These are phyloP conservation scores for Saccopteryx leptura DNA, from an alignment of 2,113 vertebrate genomes.

Conservation along the genomic window DNA sequence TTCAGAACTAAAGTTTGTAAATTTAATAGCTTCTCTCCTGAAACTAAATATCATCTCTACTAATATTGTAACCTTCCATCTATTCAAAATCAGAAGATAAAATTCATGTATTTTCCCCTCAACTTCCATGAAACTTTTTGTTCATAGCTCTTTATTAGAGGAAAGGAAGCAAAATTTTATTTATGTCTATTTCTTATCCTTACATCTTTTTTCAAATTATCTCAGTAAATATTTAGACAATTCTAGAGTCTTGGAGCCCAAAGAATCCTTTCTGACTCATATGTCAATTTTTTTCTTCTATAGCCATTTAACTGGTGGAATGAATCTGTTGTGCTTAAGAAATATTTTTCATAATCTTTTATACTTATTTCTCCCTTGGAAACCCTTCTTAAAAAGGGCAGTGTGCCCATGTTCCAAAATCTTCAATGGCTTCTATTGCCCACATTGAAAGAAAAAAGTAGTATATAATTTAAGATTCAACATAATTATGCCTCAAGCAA, in stretches of 20 bases:
- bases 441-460: background rate
- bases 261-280: conserved; percentile 50
- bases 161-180: conserved; percentile 25
- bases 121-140: background rate
- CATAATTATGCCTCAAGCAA: conserved; percentile 38
- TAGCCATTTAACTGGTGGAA: conserved; percentile 10
- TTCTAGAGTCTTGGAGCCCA: conserved; percentile 19
- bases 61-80: background rate
- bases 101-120: background rate
- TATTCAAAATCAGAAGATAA: conserved; percentile 35
- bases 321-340: conserved; percentile 34
- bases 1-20: conserved; percentile 61
- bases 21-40: conserved; percentile 41
- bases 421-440: conserved; percentile 4
- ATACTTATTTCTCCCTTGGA: background rate
- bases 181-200: conserved; percentile 10
- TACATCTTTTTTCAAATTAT: conserved; percentile 21
- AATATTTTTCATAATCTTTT: conserved; percentile 57
- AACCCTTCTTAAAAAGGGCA: conserved; percentile 38
- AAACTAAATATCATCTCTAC: conserved; percentile 24
- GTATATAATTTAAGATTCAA: conserved; percentile 22
- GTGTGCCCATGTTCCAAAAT: background rate
- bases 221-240: conserved; percentile 30
- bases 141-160: background rate
- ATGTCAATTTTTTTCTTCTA: conserved; percentile 38